phyloP scores from a whole-genome alignment of 2,888 invertebrate species.

The Yponomeuta plumbellus region DNA sequence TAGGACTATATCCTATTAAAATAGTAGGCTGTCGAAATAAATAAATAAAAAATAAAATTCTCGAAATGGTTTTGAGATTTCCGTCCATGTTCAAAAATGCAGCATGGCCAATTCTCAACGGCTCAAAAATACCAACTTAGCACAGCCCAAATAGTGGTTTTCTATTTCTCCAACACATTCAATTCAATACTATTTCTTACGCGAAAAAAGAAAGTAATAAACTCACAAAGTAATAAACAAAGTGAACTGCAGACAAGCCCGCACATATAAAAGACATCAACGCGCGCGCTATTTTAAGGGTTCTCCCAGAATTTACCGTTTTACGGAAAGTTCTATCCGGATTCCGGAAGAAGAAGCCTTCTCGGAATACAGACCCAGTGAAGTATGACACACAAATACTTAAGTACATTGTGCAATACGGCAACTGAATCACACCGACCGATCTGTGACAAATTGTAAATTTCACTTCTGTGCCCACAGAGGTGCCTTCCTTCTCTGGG shows the following conservation, averaged over 20 bases:
- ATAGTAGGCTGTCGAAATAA: no score
- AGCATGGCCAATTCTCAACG: no score
- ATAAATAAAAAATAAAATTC: no score
- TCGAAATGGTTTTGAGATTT: no score
- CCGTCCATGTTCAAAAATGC: no score
- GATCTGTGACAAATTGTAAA: slow-evolving; percentile 3
- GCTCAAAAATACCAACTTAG: no score
- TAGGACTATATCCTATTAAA: no score
- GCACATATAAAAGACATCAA: slow-evolving; percentile 4
- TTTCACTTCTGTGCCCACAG: neutral
- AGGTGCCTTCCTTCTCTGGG: neutral
- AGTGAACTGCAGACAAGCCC: neutral
- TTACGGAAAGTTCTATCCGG: neutral
- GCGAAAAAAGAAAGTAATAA: no score
- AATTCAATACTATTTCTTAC: no score
- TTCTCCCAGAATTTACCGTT: neutral
- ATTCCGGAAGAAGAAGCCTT: neutral
- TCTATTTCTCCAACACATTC: no score
- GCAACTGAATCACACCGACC: neutral
- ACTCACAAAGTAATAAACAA: neutral
- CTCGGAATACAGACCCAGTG: neutral
- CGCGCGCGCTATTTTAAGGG: neutral
- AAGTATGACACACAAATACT: neutral
- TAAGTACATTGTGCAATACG: neutral
- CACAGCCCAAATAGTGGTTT: no score